A percentile compares a stretch with the other conserved stretches of the same genome.
Evolutionary conservation across 2,888 invertebrate genomes (phyloP).

Genomic region (Cryptosula pallasiana): DNA sequence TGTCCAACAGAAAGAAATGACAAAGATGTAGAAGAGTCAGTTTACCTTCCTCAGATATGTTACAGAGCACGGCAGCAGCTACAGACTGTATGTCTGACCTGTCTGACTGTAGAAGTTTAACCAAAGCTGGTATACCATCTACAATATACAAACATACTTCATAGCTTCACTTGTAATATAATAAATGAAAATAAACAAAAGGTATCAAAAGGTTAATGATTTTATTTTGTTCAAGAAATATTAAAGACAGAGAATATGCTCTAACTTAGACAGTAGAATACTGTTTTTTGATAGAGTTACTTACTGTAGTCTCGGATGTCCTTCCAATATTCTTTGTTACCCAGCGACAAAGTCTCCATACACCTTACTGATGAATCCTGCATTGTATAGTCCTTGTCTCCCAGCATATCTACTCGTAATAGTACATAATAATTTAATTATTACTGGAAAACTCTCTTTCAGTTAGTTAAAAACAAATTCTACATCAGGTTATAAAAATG

Average conservation of each 20-base stretch:
- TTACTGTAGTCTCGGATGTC: constrained; percentile 46
- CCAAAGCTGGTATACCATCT: constrained; percentile 47
- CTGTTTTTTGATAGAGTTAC: constrained; percentile 15
- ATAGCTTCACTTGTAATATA: too few relatives aligned
- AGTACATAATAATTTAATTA: too few relatives aligned
- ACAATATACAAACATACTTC: constrained; percentile 24
- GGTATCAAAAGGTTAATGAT: too few relatives aligned
- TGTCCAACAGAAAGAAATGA: too few relatives aligned
- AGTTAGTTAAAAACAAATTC: too few relatives aligned
- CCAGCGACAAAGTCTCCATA: constrained; percentile 47
- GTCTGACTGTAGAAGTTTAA: constrained; percentile 40
- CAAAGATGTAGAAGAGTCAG: too few relatives aligned
- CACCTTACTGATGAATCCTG: constrained; percentile 50
- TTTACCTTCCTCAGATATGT: constrained; percentile 47
- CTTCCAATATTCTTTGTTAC: constrained; percentile 45
- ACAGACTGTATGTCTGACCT: constrained; percentile 46
- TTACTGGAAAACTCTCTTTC: too few relatives aligned
- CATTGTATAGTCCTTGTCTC: constrained; percentile 36
- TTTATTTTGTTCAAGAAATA: too few relatives aligned
- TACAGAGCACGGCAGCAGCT: constrained; percentile 49
- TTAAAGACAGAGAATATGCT: too few relatives aligned
- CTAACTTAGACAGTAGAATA: too few relatives aligned
- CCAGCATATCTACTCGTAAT: constrained; percentile 51
- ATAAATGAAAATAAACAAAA: too few relatives aligned
- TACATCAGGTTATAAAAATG: too few relatives aligned